Evolutionary conservation across 2,797 vertebrate species (phyloP).

Genomic region (Hoplostethus atlanticus): DNA sequence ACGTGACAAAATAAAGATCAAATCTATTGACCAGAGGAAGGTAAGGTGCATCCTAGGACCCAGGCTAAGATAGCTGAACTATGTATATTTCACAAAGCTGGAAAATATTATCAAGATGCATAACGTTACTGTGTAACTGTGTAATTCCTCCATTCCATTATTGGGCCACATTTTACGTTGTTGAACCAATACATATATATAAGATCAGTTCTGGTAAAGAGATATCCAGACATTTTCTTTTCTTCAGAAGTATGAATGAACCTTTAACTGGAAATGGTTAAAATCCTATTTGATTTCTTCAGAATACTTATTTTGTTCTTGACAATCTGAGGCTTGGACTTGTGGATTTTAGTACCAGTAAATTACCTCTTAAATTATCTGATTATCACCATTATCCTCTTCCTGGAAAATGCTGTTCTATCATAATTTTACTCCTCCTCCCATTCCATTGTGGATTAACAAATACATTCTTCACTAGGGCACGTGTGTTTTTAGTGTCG

Average conservation of each 20-base stretch:
- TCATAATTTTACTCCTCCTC: too few species aligned
- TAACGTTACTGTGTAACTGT: too few species aligned
- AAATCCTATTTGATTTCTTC: not conserved
- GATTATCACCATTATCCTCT: not conserved
- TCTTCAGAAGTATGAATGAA: not conserved
- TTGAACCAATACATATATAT: too few species aligned
- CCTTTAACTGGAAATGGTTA: not conserved
- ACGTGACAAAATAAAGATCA: too few species aligned
- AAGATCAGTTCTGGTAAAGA: not conserved
- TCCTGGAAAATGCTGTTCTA: not conserved
- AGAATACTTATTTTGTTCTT: not conserved
- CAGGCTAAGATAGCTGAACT: too few species aligned
- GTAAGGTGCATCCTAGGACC: too few species aligned
- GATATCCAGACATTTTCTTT: not conserved
- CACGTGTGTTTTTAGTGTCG: too few species aligned
- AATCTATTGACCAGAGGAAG: too few species aligned
- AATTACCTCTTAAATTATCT: not conserved
- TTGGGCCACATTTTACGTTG: too few species aligned
- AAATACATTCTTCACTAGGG: not conserved
- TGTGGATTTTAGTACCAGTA: not conserved
- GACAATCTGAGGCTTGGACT: not conserved
- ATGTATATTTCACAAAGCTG: too few species aligned
- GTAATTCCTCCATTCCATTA: too few species aligned
- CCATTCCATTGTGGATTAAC: not conserved
- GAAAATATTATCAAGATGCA: too few species aligned